Base-by-base conservation (phyloP, 2,888 invertebrate genomes). In the Micoletzkya japonica region DNA sequence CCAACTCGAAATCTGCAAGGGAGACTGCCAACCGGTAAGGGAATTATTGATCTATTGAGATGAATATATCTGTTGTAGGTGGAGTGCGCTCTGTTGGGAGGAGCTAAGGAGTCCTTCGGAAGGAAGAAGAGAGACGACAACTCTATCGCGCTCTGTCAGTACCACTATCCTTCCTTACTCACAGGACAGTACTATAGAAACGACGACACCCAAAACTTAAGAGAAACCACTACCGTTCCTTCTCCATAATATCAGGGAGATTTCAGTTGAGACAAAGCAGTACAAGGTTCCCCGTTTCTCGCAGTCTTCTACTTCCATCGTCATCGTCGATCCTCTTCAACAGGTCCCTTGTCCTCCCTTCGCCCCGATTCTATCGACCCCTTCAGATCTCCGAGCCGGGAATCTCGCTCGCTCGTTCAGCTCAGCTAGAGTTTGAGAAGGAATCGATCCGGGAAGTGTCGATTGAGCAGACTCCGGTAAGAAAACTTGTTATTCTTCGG, bases 1-100 rank as follows among this genome's bases (percentile, higher is more conserved):
- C 72, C 78, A 81, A 54, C 74, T 85, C 32, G 84, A 85, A 63
- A 83, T 85, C 71, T 85, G 85, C 77, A 79, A 81, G 73, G 84
- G 83, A 75, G 75, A 79, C 32, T 85, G 85, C 73, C 76, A 80
- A 54, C 76, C 84, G 61, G 84, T 80, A 37, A 67, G 75, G 52
- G 30, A 10, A 44, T n/a, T 68, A 30, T 58, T 24, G 57, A 7
- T 28, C 20, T 68, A 30, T 20, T 14, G 14, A 44, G 34, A 30
- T 57, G 3, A 30, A 34, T 17, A 6, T 30, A 10, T n/a, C 4
- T 3, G 10, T 34, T 58, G 68, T 34, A 74, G 78, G 78, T 77
- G 32, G 81, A 78, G 58, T 84, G 84, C 71, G 81, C 81, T 36
- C 72, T 82, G 69, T 74, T 72, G 36, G 77, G 76, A 58, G 83